A percentile compares a stretch with the other conserved stretches of the same genome.
phyloP scores from a whole-genome alignment of 2,888 invertebrate genomes.

The Coenonympha glycerion region DNA sequence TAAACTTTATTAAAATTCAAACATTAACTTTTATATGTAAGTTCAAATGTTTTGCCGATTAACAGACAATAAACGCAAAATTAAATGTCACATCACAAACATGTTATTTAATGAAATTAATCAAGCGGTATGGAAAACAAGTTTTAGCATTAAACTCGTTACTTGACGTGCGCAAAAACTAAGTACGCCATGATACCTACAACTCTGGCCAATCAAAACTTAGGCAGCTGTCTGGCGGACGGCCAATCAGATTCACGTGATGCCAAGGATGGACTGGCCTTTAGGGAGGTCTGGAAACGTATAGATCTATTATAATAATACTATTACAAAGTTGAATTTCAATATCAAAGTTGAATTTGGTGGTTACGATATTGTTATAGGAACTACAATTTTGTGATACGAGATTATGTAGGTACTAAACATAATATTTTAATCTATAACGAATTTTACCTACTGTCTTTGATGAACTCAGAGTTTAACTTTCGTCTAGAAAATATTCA shows the following conservation, averaged over 20 bases:
- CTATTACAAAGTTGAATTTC: not conserved
- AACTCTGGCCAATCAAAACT: constrained; percentile 10
- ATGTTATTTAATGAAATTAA: constrained; percentile 4
- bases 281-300: constrained; percentile 2
- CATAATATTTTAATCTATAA: too few species aligned
- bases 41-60: not conserved
- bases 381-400: too few species aligned
- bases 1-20: too few species aligned
- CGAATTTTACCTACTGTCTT: too few species aligned
- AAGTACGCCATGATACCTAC: constrained; percentile 11
- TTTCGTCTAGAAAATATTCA: too few species aligned
- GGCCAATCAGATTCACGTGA: constrained; percentile 11
- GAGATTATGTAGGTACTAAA: too few species aligned
- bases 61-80: not conserved
- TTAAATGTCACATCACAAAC: constrained; percentile 3
- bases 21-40: too few species aligned
- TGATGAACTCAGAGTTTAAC: too few species aligned
- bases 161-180: constrained; percentile 12
- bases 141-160: constrained; percentile 8
- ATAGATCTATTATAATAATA: not conserved
- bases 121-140: constrained; percentile 6
- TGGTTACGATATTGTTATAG: not conserved
- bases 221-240: constrained; percentile 17
- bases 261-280: constrained; percentile 6
- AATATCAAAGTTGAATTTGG: not conserved